These are phyloP conservation scores for Cyanoliseus patagonus DNA, from an alignment of 2,113 vertebrate genomes.

Conservation along the genomic window DNA sequence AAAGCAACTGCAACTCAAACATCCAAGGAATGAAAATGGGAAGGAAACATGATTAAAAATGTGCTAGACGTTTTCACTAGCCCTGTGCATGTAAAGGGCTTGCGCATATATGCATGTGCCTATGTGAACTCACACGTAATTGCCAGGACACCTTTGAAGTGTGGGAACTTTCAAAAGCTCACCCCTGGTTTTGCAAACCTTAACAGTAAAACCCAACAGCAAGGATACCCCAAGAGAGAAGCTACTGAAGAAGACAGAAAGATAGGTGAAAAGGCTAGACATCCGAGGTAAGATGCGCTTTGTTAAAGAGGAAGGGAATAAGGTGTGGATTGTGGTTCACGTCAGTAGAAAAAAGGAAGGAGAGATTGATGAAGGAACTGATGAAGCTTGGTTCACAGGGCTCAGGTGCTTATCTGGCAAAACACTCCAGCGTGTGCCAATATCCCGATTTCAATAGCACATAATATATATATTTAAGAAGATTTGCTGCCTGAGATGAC, in stretches of 20 bases:
- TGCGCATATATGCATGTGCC: neutral
- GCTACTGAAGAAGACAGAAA: neutral
- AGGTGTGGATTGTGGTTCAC: neutral
- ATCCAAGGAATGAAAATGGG: neutral
- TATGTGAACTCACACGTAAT: neutral
- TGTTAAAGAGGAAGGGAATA: neutral
- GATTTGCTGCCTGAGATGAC: neutral
- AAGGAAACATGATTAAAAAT: neutral
- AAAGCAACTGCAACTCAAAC: neutral
- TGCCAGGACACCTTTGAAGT: neutral
- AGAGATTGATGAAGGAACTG: neutral
- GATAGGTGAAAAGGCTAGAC: neutral
- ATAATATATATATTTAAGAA: rapidly evolving
- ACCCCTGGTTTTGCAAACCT: neutral
- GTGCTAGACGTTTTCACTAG: neutral
- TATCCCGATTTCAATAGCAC: neutral
- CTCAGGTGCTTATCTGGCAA: neutral
- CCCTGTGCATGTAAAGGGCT: neutral
- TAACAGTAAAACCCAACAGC: neutral
- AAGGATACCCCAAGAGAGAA: neutral
- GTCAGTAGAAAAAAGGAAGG: neutral
- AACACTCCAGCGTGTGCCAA: neutral
- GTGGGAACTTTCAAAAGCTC: neutral
- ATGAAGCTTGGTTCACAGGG: neutral
- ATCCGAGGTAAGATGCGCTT: neutral